A percentile compares a stretch with the other conserved stretches of the same genome.
phyloP scores from a whole-genome alignment of 2,797 vertebrate species.

The Danio jaintianensis region DNA sequence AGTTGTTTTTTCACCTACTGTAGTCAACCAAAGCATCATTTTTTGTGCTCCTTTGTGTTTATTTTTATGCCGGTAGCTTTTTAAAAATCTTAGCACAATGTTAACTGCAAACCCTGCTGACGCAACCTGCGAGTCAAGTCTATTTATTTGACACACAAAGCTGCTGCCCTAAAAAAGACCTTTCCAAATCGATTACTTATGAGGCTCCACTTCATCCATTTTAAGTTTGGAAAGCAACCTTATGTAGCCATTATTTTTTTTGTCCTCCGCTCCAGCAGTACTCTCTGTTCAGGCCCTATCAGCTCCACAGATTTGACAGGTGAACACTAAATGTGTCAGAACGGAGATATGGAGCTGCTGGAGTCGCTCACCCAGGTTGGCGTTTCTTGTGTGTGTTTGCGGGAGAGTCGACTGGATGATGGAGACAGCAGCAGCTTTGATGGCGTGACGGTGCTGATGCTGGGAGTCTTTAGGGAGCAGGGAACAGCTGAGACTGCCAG shows the following conservation, averaged over 20 bases:
- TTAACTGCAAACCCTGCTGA: background rate
- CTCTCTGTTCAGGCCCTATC: constrained; percentile 6
- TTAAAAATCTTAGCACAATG: background rate
- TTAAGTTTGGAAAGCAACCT: background rate
- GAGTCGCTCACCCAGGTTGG: constrained; percentile 29
- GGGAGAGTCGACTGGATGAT: constrained; percentile 39
- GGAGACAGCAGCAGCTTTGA: constrained; percentile 36
- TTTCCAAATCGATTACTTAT: background rate
- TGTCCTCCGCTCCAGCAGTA: background rate
- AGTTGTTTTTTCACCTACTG: too few species aligned
- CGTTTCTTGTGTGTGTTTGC: constrained; percentile 32
- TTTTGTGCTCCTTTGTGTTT: background rate
- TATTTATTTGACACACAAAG: constrained; percentile 1
- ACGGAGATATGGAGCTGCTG: constrained; percentile 27
- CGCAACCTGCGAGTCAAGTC: background rate
- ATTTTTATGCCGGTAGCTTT: background rate
- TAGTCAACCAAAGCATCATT: too few species aligned
- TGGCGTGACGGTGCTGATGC: constrained; percentile 55
- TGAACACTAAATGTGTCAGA: constrained; percentile 39
- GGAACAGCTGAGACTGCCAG: constrained; percentile 68
- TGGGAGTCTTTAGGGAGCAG: constrained; percentile 64
- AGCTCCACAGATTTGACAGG: constrained; percentile 15
- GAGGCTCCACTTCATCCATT: background rate
- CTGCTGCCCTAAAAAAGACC: background rate
- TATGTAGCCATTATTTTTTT: background rate